Percentiles rank a stretch among this genome's conserved stretches.
Conservation (phyloP, 2,113 vertebrate genomes). For the Saccopteryx leptura region DNA sequence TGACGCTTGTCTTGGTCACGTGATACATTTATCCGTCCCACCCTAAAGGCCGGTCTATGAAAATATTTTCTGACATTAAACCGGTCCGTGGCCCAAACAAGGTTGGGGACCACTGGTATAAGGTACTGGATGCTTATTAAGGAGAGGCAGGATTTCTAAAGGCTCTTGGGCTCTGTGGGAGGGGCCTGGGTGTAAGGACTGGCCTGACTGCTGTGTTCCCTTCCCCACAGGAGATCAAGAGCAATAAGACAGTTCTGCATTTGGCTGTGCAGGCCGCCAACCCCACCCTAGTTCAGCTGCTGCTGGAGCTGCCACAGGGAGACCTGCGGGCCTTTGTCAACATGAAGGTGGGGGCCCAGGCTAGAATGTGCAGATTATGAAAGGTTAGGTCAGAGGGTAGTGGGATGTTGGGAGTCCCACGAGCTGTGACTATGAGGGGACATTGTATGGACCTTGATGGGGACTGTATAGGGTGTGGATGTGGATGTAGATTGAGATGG, state of each 20-base stretch:
- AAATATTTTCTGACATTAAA: too few relatives aligned
- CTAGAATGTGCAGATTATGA: too few relatives aligned
- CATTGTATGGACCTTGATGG: too few relatives aligned
- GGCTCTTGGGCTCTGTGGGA: neutral
- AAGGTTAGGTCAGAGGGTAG: neutral
- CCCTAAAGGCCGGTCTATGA: too few relatives aligned
- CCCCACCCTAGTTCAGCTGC: slow-evolving; percentile 90
- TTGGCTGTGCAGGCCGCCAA: slow-evolving; percentile 95
- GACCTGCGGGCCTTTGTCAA: slow-evolving; percentile 93
- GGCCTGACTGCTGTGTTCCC: neutral
- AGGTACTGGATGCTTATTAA: neutral
- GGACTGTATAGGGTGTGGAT: neutral
- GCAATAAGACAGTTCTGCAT: slow-evolving; percentile 94
- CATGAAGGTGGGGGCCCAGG: slow-evolving; percentile 90
- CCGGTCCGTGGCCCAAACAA: too few relatives aligned
- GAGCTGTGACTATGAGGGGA: neutral
- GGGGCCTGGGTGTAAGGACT: neutral
- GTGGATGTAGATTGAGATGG: too few relatives aligned
- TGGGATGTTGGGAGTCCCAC: neutral
- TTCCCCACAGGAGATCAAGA: slow-evolving; percentile 93
- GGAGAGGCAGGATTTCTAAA: neutral
- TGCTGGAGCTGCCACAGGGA: slow-evolving; percentile 88
- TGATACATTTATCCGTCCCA: too few relatives aligned
- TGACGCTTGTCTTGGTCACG: too few relatives aligned
- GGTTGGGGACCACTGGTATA: too few relatives aligned